Percentiles rank a stretch among this genome's conserved stretches.
These are phyloP conservation scores for Littorina saxatilis DNA, from an alignment of 1,140 invertebrate species.

Conservation along the genomic window DNA sequence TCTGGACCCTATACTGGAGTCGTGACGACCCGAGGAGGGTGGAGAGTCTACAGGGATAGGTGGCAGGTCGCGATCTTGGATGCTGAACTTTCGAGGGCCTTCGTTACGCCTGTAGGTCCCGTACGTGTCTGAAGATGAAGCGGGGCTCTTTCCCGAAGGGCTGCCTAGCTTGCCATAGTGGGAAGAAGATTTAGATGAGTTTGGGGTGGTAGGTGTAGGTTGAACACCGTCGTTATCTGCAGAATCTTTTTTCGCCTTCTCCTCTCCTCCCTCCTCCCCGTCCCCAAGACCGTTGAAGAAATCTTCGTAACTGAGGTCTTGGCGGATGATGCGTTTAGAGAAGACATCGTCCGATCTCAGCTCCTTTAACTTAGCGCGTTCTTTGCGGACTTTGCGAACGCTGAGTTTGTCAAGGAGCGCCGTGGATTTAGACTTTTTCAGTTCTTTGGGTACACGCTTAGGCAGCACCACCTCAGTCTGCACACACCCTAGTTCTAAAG, in stretches of 20 bases:
- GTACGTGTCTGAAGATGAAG: background rate
- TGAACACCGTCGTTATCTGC: background rate
- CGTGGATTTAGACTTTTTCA: slow-evolving; percentile 63
- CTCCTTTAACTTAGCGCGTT: slow-evolving; percentile 67
- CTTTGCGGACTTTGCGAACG: slow-evolving; percentile 63
- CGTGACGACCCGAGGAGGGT: background rate
- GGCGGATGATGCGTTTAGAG: slow-evolving; percentile 61
- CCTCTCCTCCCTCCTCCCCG: slow-evolving; percentile 44
- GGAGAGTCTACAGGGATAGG: slow-evolving; percentile 55
- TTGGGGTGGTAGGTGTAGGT: background rate
- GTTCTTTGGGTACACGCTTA: slow-evolving; percentile 58
- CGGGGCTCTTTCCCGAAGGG: background rate
- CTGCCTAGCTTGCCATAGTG: background rate
- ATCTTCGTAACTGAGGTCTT: slow-evolving; percentile 65
- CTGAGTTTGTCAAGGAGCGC: slow-evolving; percentile 67
- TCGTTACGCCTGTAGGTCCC: slow-evolving; percentile 30
- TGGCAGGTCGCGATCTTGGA: slow-evolving; percentile 65
- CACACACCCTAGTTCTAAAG: background rate
- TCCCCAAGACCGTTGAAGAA: slow-evolving; percentile 52
- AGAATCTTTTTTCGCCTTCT: background rate
- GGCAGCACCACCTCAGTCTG: slow-evolving; percentile 55
- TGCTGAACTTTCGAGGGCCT: slow-evolving; percentile 19
- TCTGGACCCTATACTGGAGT: slow-evolving; percentile 40
- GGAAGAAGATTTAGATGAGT: background rate
- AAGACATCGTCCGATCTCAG: slow-evolving; percentile 67